A percentile compares a stretch with the other conserved stretches of the same genome.
Evolutionary conservation across 2,888 invertebrate genomes (phyloP).

Genomic region (Magallana nippona): DNA sequence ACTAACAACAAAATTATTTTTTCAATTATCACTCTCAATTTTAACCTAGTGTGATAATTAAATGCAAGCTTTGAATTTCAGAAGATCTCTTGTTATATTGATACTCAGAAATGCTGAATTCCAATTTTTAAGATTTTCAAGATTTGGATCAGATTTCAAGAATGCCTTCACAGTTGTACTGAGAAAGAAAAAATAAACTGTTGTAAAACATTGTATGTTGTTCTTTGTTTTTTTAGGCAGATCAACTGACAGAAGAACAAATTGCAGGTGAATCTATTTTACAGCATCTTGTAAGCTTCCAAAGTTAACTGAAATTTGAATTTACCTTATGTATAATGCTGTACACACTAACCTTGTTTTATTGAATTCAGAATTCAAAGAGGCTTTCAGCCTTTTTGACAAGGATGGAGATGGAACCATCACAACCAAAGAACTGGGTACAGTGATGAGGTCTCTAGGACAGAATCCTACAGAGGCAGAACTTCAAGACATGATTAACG

Average conservation of each 20-base stretch:
- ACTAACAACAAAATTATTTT: too few relatives aligned
- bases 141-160: too few relatives aligned
- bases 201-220: not conserved
- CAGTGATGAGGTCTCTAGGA: conserved; percentile 43
- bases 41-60: too few relatives aligned
- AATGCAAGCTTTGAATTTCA: too few relatives aligned
- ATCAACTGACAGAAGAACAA: conserved; percentile 62
- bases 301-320: not conserved
- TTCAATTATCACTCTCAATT: too few relatives aligned
- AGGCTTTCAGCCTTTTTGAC: conserved; percentile 98
- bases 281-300: not conserved
- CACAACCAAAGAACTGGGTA: conserved; percentile 90
- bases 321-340: not conserved
- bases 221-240: conserved; percentile 55
- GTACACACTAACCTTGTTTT: not conserved
- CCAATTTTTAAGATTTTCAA: too few relatives aligned
- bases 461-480: conserved; percentile 43
- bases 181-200: not conserved
- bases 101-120: too few relatives aligned
- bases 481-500: conserved; percentile 85
- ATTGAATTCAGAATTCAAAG: conserved; percentile 91
- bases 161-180: too few relatives aligned
- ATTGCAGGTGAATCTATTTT: conserved; percentile 56
- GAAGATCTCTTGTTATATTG: too few relatives aligned
- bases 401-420: conserved; percentile 86